phyloP scores from a whole-genome alignment of 2,113 vertebrate species.

The Nyctibius bracteatus region DNA sequence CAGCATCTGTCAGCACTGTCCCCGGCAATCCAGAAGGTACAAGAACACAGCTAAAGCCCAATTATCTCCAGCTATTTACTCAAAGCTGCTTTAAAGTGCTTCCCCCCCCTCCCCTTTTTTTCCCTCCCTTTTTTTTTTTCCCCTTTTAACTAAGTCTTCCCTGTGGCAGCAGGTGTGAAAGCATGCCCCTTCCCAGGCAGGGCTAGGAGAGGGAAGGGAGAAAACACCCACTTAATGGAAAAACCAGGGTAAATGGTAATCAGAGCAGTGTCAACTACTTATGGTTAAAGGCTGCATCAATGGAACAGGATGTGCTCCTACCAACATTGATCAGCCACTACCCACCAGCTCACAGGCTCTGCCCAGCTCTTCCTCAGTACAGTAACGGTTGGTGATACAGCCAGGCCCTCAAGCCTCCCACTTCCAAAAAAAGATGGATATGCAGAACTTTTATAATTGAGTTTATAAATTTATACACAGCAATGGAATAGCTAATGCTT shows the following conservation, averaged over 20 bases:
- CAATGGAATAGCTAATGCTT: not conserved
- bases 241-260: not conserved
- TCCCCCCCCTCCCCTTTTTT: fast-evolving
- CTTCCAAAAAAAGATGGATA: not conserved
- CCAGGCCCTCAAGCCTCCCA: not conserved
- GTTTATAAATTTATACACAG: not conserved
- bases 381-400: fast-evolving
- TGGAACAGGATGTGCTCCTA: not conserved
- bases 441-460: not conserved
- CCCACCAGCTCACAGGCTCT: not conserved
- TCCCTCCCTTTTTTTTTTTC: fast-evolving
- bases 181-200: not conserved
- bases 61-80: not conserved
- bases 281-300: not conserved
- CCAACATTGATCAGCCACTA: not conserved
- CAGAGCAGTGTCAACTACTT: not conserved
- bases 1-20: not conserved
- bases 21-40: not conserved
- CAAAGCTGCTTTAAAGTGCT: not conserved
- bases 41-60: not conserved
- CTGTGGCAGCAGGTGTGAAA: not conserved
- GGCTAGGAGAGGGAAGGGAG: not conserved
- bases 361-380: not conserved
- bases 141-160: not conserved
- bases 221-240: not conserved